A percentile compares a stretch with the other conserved stretches of the same genome.
These are phyloP conservation scores for Heliconius cydno DNA, from an alignment of 2,888 invertebrate species.

Conservation along the genomic window DNA sequence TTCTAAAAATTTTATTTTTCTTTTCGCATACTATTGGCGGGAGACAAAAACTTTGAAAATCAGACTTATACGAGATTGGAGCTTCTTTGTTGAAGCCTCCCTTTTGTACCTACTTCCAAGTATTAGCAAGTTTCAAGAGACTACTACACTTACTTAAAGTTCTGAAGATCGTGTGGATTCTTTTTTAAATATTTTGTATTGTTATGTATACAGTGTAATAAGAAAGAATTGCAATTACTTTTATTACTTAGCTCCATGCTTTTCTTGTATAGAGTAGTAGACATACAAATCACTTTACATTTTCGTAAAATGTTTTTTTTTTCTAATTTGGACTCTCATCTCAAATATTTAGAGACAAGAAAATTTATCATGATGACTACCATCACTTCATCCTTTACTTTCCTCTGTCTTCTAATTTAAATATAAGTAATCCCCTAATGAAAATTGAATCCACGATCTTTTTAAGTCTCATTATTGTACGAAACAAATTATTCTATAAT, in stretches of 20 bases:
- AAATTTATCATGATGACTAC: background rate
- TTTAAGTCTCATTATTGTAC: too few species aligned
- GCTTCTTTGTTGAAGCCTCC: conserved; percentile 31
- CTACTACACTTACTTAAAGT: conserved; percentile 15
- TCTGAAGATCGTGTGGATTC: conserved; percentile 14
- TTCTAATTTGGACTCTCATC: too few species aligned
- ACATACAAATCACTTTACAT: too few species aligned
- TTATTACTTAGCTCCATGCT: background rate
- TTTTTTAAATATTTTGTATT: background rate
- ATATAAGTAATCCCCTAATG: background rate
- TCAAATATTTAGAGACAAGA: background rate
- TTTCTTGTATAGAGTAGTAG: too few species aligned
- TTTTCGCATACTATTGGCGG: conserved; percentile 19
- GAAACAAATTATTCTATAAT: too few species aligned
- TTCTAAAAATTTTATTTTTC: background rate
- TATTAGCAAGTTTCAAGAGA: conserved; percentile 21
- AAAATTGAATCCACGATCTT: too few species aligned
- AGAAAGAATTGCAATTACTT: background rate
- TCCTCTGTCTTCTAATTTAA: background rate
- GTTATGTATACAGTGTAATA: background rate
- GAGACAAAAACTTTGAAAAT: conserved; percentile 25
- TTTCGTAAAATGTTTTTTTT: too few species aligned
- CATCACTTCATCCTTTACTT: background rate
- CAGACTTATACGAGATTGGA: conserved; percentile 21
- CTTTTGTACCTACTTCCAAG: conserved; percentile 4